Conservation (phyloP, 2,797 vertebrate species). For the Catostomus latipinnis region DNA sequence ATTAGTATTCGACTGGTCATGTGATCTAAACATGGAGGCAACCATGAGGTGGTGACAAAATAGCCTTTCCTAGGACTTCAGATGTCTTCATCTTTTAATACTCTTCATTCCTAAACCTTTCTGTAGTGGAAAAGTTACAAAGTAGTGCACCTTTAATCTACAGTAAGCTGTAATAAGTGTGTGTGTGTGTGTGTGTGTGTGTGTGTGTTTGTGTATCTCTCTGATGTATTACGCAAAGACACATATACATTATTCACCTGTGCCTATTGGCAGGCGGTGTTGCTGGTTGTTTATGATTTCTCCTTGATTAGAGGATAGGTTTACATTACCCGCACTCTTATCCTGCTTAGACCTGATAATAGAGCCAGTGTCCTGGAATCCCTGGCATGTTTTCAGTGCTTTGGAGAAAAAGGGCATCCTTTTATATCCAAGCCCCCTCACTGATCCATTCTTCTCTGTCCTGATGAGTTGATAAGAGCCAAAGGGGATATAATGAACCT, state of each 20-base stretch:
- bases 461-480: constrained; percentile 72
- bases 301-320: constrained; percentile 58
- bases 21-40: too few species aligned
- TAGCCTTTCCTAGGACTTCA: too few species aligned
- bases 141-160: too few species aligned
- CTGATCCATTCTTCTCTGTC: constrained; percentile 64
- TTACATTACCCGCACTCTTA: constrained; percentile 57
- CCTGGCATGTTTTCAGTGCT: constrained; percentile 53
- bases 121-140: too few species aligned
- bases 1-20: too few species aligned
- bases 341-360: constrained; percentile 52
- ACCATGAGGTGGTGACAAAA: too few species aligned
- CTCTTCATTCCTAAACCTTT: too few species aligned
- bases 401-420: constrained; percentile 48
- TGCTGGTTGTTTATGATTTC: constrained; percentile 56
- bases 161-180: too few species aligned
- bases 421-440: constrained; percentile 54
- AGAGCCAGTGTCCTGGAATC: constrained; percentile 52
- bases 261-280: constrained; percentile 58
- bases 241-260: constrained; percentile 26
- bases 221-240: constrained; percentile 17
- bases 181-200: too few species aligned
- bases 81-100: too few species aligned
- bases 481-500: constrained; percentile 50
- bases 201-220: neutral